Evolutionary conservation across 2,888 invertebrate species (phyloP).

Genomic region (Drosophila neonasuta): DNA sequence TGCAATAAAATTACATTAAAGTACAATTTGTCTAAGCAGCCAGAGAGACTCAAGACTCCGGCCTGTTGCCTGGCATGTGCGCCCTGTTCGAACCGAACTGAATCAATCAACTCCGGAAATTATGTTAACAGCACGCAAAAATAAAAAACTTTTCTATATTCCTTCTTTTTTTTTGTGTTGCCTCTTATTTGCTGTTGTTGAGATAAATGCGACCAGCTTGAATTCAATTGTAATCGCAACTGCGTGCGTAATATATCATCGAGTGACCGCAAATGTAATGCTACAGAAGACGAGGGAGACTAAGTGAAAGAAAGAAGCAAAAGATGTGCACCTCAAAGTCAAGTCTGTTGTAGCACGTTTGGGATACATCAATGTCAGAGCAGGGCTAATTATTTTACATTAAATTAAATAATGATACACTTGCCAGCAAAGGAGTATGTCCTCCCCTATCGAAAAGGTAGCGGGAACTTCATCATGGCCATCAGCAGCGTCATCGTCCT

Average conservation of each 20-base stretch:
- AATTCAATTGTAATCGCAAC: conserved; percentile 52
- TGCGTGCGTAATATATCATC: conserved; percentile 62
- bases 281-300: neutral
- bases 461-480: conserved; percentile 11
- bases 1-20: conserved; percentile 76
- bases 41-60: conserved; percentile 44
- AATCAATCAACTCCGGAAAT: conserved; percentile 75
- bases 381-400: conserved; percentile 82
- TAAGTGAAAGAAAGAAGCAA: conserved; percentile 1
- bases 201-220: conserved; percentile 43
- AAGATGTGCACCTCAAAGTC: conserved; percentile 20
- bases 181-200: conserved; percentile 14
- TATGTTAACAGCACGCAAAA: conserved; percentile 71
- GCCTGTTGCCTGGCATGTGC: conserved; percentile 14
- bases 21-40: conserved; percentile 70
- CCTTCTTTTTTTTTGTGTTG: conserved; percentile 3
- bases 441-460: conserved; percentile 36
- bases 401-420: conserved; percentile 83
- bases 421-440: conserved; percentile 62
- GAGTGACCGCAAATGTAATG: conserved; percentile 68
- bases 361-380: conserved; percentile 70
- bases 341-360: conserved; percentile 42
- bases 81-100: conserved; percentile 55
- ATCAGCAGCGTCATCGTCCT: conserved; percentile 19
- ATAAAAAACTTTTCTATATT: conserved; percentile 18